These are phyloP conservation scores for Nyctibius grandis DNA, from an alignment of 2,797 vertebrate species.

Conservation along the genomic window DNA sequence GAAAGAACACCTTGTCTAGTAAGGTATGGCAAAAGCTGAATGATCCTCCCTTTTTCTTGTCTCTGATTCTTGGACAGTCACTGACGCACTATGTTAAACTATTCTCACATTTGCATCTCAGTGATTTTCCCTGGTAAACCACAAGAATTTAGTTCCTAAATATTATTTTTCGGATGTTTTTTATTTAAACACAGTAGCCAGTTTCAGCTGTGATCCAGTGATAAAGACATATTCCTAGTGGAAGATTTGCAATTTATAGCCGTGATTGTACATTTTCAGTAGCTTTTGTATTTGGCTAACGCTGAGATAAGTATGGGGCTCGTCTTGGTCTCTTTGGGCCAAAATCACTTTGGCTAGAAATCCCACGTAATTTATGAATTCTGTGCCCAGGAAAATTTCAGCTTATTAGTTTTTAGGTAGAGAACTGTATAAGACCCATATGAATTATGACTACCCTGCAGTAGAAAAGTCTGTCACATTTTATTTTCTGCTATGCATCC, in stretches of 20 bases:
- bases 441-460: background rate
- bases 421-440: background rate
- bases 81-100: background rate
- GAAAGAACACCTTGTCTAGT: background rate
- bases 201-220: background rate
- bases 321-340: background rate
- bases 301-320: background rate
- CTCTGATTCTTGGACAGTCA: background rate
- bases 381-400: background rate
- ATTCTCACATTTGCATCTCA: background rate
- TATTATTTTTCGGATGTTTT: background rate
- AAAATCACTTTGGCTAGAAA: background rate
- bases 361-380: background rate
- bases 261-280: background rate
- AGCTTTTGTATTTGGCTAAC: background rate
- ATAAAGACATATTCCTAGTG: background rate
- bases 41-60: background rate
- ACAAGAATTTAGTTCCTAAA: background rate
- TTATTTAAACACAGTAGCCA: background rate
- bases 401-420: background rate
- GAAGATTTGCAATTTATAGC: background rate
- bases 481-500: background rate
- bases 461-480: background rate
- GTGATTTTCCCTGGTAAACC: background rate
- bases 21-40: background rate